Conservation (phyloP, 2,888 invertebrate genomes). For the Spilarctia lutea region DNA sequence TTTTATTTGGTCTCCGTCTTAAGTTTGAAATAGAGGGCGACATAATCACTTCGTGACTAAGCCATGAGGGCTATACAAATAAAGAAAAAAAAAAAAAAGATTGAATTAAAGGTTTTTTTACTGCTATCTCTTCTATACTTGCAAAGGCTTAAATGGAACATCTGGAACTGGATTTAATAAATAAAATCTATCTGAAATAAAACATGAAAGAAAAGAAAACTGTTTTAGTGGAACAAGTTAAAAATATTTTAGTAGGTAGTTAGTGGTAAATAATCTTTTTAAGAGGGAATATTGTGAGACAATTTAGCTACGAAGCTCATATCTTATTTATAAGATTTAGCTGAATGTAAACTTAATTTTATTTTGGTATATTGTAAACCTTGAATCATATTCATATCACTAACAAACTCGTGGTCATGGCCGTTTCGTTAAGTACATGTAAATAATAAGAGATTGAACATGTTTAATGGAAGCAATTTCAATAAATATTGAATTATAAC, state of each 20-base stretch:
- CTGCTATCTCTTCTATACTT: not conserved
- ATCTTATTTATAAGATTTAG: no score
- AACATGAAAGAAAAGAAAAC: not conserved
- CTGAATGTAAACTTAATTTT: not conserved
- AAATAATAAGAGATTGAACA: not conserved
- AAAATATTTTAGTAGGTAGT: not conserved
- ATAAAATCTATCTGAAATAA: no score
- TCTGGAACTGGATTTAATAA: not conserved
- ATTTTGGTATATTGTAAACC: no score
- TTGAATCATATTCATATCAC: no score
- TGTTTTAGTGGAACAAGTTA: not conserved
- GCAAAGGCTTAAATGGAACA: not conserved
- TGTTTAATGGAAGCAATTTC: not conserved
- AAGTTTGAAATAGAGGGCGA: not conserved
- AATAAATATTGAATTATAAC: not conserved
- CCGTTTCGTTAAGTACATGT: not conserved
- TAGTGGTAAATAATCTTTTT: no score
- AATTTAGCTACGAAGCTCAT: no score
- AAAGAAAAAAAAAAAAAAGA: no score
- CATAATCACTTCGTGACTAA: no score
- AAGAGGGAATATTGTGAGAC: no score
- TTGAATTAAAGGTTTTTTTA: no score
- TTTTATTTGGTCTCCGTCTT: not conserved
- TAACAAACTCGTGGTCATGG: not conserved
- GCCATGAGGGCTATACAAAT: no score